phyloP scores from a whole-genome alignment of 1,140 invertebrate genomes.

The Cydia strobilella region DNA sequence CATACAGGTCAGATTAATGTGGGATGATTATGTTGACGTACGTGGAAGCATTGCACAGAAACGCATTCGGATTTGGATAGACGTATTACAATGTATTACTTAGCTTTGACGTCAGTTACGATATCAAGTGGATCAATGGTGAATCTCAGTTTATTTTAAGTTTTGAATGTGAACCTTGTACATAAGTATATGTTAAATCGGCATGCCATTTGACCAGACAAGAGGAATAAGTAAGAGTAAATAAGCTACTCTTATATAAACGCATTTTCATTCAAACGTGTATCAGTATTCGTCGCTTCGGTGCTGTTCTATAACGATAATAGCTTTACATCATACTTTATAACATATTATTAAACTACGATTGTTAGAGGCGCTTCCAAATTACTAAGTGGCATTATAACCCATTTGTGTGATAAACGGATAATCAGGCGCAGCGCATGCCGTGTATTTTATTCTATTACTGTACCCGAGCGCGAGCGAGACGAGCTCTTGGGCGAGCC shows the following conservation, averaged over 20 bases:
- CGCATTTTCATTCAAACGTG: background rate
- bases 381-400: background rate
- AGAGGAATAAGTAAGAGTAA: background rate
- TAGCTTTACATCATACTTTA: background rate
- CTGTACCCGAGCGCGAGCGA: background rate
- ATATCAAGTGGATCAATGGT: background rate
- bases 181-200: background rate
- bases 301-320: background rate
- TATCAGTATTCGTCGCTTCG: background rate
- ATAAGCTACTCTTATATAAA: background rate
- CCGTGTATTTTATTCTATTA: background rate
- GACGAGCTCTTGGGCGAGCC: background rate
- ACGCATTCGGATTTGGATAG: background rate
- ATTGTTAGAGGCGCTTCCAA: background rate
- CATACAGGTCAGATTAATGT: background rate
- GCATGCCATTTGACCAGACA: background rate
- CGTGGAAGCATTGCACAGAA: background rate
- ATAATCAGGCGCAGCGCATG: background rate
- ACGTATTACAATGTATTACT: constrained; percentile 5
- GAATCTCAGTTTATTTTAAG: background rate
- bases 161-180: background rate
- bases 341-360: background rate
- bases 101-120: background rate
- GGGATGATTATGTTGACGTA: background rate
- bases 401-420: background rate